phyloP scores from a whole-genome alignment of 2,797 vertebrate species.

The Rhinophrynus dorsalis region DNA sequence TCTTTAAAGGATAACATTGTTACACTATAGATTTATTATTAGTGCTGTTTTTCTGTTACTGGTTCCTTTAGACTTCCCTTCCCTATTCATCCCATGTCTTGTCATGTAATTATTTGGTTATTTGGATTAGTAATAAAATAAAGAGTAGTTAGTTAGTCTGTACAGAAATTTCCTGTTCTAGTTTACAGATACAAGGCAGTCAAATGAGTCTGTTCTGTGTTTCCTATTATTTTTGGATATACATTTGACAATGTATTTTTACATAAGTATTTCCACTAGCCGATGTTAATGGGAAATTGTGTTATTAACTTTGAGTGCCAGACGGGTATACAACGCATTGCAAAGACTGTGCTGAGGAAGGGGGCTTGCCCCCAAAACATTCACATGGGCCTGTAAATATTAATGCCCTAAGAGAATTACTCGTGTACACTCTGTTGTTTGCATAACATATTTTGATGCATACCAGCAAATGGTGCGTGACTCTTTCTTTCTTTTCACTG shows the following conservation, averaged over 20 bases:
- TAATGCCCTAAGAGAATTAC: too few species aligned
- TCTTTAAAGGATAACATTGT: neutral
- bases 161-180: conserved; percentile 28
- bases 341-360: too few species aligned
- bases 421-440: too few species aligned
- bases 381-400: too few species aligned
- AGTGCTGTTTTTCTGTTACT: neutral
- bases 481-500: too few species aligned
- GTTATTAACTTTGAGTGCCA: too few species aligned
- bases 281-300: too few species aligned
- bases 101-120: conserved; percentile 18
- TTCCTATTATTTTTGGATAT: conserved; percentile 6
- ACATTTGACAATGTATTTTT: conserved; percentile 11
- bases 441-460: too few species aligned
- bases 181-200: conserved; percentile 21
- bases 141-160: neutral
- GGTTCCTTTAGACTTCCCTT: neutral
- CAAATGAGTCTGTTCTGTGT: conserved; percentile 9
- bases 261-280: too few species aligned
- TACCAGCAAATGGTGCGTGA: too few species aligned
- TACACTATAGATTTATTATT: neutral
- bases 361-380: too few species aligned
- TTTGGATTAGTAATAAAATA: conserved; percentile 19
- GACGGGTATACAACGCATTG: too few species aligned
- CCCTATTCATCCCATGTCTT: neutral